Base-by-base conservation (phyloP, 2,888 invertebrate genomes). In the Elysia crispata region DNA sequence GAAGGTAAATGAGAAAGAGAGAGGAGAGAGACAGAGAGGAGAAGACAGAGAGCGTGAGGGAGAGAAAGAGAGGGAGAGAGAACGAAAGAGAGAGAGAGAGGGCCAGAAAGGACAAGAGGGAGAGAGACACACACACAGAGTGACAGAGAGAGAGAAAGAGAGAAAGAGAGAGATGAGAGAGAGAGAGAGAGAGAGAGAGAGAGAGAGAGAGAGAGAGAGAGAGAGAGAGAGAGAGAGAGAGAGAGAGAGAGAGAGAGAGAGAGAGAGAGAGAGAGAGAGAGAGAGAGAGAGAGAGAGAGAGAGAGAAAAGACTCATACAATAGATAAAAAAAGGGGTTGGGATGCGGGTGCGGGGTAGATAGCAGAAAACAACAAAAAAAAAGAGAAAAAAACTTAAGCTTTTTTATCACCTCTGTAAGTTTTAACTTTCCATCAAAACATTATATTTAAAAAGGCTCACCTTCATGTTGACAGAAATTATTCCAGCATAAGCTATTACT, bases 141-240 rank as follows among this genome's bases (percentile, higher is more conserved):
- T 41, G n/a, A 72, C 15, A 64, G n/a, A 64, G n/a, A 64, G 18
- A 64, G 8, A 64, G n/a, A 30, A 13, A 31, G 15, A 15, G 15
- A 69, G 11, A 23, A 11, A 69, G 33, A 23, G 23, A 49, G 73
- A 73, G 50, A 73, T n/a, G 28, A 30, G n/a, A 33, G 23, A 41
- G 31, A 33, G n/a, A 23, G 30, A 73, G 49, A 41, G 31, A 49
- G 50, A 23, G 73, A 49, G 20, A 73, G 57, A 50, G 74, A 79
- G 41, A 41, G 54, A 49, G 28, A 23, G 6, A 31, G n/a, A 50
- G 41, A 41, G 74, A 74, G 28, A 74, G 74, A 74, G 13, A 74
- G 74, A 74, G 13, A 74, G 57, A 74, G 8, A 60, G 74, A 74
- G 13, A 60, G 60, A 54, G 31, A 74, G 74, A 74, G 30, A 54